Evolutionary conservation across 1,140 invertebrate species (phyloP).

Genomic region (Microplitis mediator): DNA sequence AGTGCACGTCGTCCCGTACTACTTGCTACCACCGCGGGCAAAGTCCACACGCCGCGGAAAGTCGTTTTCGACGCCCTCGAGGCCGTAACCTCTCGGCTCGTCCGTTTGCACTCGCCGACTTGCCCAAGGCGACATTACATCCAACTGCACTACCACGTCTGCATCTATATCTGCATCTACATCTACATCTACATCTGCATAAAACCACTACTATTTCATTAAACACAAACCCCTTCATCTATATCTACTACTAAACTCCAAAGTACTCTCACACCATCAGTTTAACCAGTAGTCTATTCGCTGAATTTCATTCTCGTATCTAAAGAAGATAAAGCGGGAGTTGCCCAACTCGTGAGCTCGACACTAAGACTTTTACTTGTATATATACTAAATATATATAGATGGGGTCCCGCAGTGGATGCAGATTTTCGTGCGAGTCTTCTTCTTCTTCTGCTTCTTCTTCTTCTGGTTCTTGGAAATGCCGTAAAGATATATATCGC

Average conservation of each 20-base stretch:
- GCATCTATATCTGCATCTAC: neutral
- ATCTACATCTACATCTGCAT: constrained; percentile 2
- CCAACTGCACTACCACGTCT: no score
- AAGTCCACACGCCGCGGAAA: constrained; percentile 21
- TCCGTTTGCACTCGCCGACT: constrained; percentile 21
- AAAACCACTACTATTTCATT: neutral
- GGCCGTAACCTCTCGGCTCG: constrained; percentile 22
- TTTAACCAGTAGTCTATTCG: neutral
- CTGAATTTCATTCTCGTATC: constrained; percentile 26
- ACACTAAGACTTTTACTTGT: neutral
- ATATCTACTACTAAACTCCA: neutral
- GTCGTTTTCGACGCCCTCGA: constrained; percentile 18
- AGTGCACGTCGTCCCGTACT: neutral
- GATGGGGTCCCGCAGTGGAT: neutral
- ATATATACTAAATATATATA: neutral
- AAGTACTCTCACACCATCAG: neutral
- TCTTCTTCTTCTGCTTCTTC: neutral
- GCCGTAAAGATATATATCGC: constrained; percentile 24
- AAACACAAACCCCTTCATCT: neutral
- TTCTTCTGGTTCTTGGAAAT: neutral
- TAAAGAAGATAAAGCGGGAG: constrained; percentile 30
- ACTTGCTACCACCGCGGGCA: constrained; percentile 9
- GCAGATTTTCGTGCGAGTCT: constrained; percentile 2
- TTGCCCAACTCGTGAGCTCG: constrained; percentile 18
- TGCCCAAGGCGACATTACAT: neutral